Conservation (phyloP, 1,140 invertebrate genomes). For the Ceratina japonica region DNA sequence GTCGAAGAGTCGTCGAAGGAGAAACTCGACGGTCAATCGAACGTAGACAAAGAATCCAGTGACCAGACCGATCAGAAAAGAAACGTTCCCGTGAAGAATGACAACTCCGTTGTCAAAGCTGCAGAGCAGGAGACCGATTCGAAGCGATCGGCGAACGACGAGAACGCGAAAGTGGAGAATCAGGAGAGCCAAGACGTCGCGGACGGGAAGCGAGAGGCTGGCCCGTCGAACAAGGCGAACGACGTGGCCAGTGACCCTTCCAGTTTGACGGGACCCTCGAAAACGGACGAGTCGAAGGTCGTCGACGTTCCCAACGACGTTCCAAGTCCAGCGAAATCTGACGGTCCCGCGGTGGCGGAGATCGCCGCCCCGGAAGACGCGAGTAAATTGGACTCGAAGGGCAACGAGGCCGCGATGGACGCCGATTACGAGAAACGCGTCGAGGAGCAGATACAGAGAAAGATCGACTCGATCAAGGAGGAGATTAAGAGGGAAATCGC, state of each 20-base stretch:
- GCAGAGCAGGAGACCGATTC: background rate
- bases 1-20: background rate
- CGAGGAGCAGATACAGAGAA: conserved; percentile 61
- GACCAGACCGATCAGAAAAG: conserved; percentile 18
- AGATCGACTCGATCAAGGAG: conserved; percentile 67
- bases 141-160: background rate
- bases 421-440: conserved; percentile 59
- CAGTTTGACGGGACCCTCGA: background rate
- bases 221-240: background rate
- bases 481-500: conserved; percentile 66
- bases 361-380: background rate
- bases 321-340: background rate
- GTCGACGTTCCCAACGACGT: background rate
- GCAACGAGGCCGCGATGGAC: background rate
- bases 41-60: background rate
- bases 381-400: background rate
- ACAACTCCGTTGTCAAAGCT: background rate
- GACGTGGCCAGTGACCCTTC: background rate
- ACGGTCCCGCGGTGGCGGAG: background rate
- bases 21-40: background rate
- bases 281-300: background rate
- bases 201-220: background rate
- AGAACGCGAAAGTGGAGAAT: background rate
- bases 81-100: background rate
- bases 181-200: background rate